Percentiles rank a stretch among this genome's conserved stretches.
Conservation (phyloP, 2,113 vertebrate species). For the Pristiophorus japonicus region DNA sequence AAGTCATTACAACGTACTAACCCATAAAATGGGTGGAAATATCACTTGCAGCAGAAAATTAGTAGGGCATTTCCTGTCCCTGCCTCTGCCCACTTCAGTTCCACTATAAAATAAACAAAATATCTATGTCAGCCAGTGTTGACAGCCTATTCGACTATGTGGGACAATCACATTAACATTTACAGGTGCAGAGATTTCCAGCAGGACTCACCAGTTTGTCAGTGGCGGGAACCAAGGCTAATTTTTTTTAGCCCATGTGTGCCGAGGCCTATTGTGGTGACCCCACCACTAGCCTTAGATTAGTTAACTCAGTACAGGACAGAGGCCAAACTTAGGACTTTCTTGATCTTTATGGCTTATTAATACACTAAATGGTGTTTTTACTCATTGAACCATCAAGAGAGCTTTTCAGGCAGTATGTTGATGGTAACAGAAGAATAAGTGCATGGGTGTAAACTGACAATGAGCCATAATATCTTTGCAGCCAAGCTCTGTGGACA, state of each 20-base stretch:
- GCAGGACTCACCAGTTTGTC: neutral
- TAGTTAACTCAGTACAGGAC: neutral
- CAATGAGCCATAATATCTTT: neutral
- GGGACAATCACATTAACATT: neutral
- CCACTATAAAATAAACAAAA: neutral
- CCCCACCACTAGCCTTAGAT: too few relatives aligned
- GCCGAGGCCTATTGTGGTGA: neutral
- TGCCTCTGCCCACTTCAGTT: neutral
- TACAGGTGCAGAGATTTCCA: neutral
- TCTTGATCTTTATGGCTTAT: neutral
- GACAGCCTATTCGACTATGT: neutral
- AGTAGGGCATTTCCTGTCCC: neutral
- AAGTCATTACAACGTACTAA: neutral
- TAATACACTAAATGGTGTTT: neutral
- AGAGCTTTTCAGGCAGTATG: neutral
- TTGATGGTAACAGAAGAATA: neutral
- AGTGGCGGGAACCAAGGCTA: neutral
- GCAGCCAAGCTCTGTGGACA: conserved; percentile 67
- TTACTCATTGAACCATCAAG: neutral
- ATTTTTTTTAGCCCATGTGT: too few relatives aligned
- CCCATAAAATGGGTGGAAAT: neutral
- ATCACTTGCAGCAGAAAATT: neutral
- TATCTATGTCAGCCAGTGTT: neutral
- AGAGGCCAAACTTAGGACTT: neutral
- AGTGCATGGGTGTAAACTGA: neutral